Percentiles rank a stretch among this genome's conserved stretches.
Conservation (phyloP, 2,113 vertebrate genomes). For the Butorides virescens region DNA sequence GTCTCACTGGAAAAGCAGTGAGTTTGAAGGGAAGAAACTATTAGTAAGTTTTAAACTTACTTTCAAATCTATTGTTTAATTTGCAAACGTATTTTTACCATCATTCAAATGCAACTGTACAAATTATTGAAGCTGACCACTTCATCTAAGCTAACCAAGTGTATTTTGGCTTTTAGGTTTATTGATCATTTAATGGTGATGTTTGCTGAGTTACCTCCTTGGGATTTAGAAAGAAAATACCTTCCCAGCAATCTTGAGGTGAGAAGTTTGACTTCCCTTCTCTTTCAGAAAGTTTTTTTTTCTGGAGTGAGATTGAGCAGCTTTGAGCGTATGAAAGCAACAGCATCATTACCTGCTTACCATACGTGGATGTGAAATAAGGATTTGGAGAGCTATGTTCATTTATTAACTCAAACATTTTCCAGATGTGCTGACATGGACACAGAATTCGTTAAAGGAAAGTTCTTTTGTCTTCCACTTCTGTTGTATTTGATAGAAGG, state of each 20-base stretch:
- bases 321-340: neutral
- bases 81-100: neutral
- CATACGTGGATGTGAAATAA: neutral
- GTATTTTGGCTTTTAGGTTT: conserved; percentile 78
- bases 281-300: neutral
- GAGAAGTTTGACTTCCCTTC: conserved; percentile 47
- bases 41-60: neutral
- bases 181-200: conserved; percentile 88
- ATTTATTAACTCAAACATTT: neutral
- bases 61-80: neutral
- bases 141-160: neutral
- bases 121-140: neutral
- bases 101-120: neutral
- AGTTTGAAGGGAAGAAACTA: neutral
- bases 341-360: neutral
- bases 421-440: neutral
- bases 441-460: neutral
- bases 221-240: conserved; percentile 92
- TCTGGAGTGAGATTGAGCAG: neutral
- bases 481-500: neutral
- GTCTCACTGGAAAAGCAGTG: neutral
- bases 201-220: conserved; percentile 91
- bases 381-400: neutral
- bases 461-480: neutral
- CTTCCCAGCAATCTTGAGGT: conserved; percentile 84